A percentile compares a stretch with the other conserved stretches of the same genome.
phyloP scores from a whole-genome alignment of 2,888 invertebrate species.

The Ochropacha duplaris region DNA sequence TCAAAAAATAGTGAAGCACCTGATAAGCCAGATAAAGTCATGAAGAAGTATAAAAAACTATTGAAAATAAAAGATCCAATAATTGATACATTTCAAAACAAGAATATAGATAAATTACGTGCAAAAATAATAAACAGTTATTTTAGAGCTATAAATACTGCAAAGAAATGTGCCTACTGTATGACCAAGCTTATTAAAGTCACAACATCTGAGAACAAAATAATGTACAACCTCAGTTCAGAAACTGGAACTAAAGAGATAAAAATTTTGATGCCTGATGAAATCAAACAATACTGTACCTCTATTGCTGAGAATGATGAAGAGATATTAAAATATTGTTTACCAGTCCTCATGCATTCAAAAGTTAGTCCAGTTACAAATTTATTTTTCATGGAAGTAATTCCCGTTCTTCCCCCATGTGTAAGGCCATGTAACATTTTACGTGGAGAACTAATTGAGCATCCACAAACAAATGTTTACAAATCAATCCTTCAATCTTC shows the following conservation, averaged over 20 bases:
- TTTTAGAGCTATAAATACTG: constrained; percentile 68
- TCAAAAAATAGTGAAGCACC: constrained; percentile 60
- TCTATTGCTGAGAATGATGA: constrained; percentile 88
- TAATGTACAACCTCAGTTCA: constrained; percentile 74
- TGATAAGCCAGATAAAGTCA: constrained; percentile 65
- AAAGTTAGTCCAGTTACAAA: constrained; percentile 86
- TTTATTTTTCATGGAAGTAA: constrained; percentile 91
- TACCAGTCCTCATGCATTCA: constrained; percentile 85
- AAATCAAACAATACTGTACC: constrained; percentile 86
- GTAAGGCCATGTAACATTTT: constrained; percentile 89
- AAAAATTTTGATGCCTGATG: constrained; percentile 85
- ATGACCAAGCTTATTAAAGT: constrained; percentile 76
- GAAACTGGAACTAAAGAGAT: constrained; percentile 56
- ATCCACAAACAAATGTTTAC: constrained; percentile 89
- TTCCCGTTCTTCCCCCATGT: constrained; percentile 94
- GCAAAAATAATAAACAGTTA: constrained; percentile 67
- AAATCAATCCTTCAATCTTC: constrained; percentile 87
- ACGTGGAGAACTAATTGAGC: constrained; percentile 87
- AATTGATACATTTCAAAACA: constrained; percentile 62
- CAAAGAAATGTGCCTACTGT: constrained; percentile 83
- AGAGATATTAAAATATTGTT: constrained; percentile 86
- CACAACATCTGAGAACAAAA: constrained; percentile 83
- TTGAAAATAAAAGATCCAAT: constrained; percentile 56
- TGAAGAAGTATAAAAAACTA: constrained; percentile 66
- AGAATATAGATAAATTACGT: constrained; percentile 77